Conservation (phyloP, 2,888 invertebrate species). For the Conchocele bisecta region DNA sequence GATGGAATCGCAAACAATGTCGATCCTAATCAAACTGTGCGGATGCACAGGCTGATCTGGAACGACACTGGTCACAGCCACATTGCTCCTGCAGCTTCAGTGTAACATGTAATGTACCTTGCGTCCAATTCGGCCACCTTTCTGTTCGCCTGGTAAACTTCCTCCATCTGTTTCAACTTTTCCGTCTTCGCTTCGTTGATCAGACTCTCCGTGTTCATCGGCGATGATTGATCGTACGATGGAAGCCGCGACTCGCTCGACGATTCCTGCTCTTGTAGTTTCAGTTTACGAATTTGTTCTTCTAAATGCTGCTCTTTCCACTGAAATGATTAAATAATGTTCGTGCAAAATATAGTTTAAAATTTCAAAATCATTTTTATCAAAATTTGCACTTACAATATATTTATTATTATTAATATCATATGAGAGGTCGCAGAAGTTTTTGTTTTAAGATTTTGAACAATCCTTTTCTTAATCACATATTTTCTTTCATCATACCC, state of each 20-base stretch:
- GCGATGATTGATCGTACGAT: slow-evolving; percentile 43
- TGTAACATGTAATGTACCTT: slow-evolving; percentile 87
- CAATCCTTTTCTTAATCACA: too few relatives aligned
- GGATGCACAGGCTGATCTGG: too few relatives aligned
- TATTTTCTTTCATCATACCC: too few relatives aligned
- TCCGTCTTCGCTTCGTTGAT: slow-evolving; percentile 90
- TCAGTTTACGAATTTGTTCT: slow-evolving; percentile 62
- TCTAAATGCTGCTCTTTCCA: slow-evolving; percentile 85
- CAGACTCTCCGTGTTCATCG: slow-evolving; percentile 42
- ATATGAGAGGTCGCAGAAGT: too few relatives aligned
- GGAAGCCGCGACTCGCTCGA: slow-evolving; percentile 40
- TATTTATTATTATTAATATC: too few relatives aligned
- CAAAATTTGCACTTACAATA: too few relatives aligned
- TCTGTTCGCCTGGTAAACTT: slow-evolving; percentile 92
- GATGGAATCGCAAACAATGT: too few relatives aligned
- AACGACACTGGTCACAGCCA: too few relatives aligned
- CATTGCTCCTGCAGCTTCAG: too few relatives aligned
- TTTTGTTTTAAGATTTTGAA: too few relatives aligned
- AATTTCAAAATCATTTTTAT: too few relatives aligned
- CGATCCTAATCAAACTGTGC: too few relatives aligned
- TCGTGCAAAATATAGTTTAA: neutral
- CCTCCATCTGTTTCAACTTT: slow-evolving; percentile 94
- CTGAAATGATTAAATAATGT: slow-evolving; percentile 67
- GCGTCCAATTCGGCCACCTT: slow-evolving; percentile 93
- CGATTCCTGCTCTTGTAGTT: slow-evolving; percentile 49